A percentile compares a stretch with the other conserved stretches of the same genome.
phyloP scores from a whole-genome alignment of 2,113 vertebrate genomes.

The Panthera tigris region DNA sequence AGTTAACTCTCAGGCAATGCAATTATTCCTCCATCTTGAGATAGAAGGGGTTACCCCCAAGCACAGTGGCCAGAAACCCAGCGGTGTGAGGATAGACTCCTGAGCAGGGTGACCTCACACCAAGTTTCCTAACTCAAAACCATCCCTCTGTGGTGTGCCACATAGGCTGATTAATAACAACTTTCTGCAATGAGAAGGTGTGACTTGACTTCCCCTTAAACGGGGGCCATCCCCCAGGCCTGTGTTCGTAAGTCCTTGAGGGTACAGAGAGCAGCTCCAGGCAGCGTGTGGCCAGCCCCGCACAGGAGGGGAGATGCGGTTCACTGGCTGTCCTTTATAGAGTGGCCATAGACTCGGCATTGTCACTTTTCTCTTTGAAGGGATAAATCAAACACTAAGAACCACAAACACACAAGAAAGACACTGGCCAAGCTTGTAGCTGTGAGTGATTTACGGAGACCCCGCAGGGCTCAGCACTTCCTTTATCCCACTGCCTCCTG shows the following conservation, averaged over 20 bases:
- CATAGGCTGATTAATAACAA: not conserved
- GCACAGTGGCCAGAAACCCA: not conserved
- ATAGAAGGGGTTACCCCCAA: not conserved
- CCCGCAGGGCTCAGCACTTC: not conserved
- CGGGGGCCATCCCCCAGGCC: not conserved
- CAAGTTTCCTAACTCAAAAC: not conserved
- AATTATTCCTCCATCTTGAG: not conserved
- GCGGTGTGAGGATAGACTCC: not conserved
- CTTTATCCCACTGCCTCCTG: not conserved
- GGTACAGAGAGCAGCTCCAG: not conserved
- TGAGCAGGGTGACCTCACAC: not conserved
- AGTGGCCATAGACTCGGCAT: not conserved
- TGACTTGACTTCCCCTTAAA: not conserved
- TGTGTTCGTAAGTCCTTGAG: not conserved
- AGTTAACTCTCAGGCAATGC: not conserved
- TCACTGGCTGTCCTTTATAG: not conserved
- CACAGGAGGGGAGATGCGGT: accelerated
- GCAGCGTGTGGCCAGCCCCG: accelerated
- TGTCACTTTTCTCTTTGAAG: not conserved
- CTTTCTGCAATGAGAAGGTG: not conserved
- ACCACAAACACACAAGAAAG: not conserved
- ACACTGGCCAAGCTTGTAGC: not conserved
- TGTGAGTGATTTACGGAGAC: accelerated
- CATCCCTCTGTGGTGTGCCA: not conserved
- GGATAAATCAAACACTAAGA: not conserved